These are phyloP conservation scores for Pao palembangensis DNA, from an alignment of 2,113 vertebrate species.

Conservation along the genomic window DNA sequence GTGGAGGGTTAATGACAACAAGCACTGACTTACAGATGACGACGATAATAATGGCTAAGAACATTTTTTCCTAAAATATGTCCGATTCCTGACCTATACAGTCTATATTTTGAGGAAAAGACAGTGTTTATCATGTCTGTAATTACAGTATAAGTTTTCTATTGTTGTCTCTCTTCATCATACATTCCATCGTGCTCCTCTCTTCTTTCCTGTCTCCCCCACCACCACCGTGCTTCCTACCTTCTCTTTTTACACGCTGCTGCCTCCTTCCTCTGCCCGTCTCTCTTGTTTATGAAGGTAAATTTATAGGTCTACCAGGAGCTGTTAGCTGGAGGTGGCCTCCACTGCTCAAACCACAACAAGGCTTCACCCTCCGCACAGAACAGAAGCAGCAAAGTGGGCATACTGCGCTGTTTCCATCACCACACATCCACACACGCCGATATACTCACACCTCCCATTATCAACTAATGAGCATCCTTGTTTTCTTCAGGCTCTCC, in stretches of 20 bases:
- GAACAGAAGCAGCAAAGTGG: conserved; percentile 47
- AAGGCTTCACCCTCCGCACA: conserved; percentile 59
- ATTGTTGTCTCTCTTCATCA: background rate
- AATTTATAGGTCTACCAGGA: conserved; percentile 77
- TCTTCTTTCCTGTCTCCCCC: conserved; percentile 11
- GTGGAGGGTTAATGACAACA: too few species aligned
- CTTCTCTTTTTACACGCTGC: conserved; percentile 34
- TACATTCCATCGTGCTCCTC: conserved; percentile 13
- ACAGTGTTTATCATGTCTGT: too few species aligned
- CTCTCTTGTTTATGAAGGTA: conserved; percentile 76
- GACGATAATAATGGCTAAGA: too few species aligned
- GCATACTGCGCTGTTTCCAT: conserved; percentile 54
- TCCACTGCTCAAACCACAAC: conserved; percentile 69
- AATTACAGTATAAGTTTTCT: background rate
- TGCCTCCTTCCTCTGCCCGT: conserved; percentile 49
- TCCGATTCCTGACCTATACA: too few species aligned
- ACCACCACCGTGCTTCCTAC: background rate
- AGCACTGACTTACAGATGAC: too few species aligned
- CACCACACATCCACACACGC: conserved; percentile 41
- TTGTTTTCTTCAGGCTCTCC: conserved; percentile 32
- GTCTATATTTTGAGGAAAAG: too few species aligned
- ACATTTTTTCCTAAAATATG: too few species aligned
- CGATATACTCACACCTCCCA: conserved; percentile 52
- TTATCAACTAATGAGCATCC: conserved; percentile 63
- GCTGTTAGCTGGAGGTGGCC: conserved; percentile 73